Evolutionary conservation across 53 echinoderm and acorn worm species (phyloP).

Genomic region (Mesocentrotus franciscanus): DNA sequence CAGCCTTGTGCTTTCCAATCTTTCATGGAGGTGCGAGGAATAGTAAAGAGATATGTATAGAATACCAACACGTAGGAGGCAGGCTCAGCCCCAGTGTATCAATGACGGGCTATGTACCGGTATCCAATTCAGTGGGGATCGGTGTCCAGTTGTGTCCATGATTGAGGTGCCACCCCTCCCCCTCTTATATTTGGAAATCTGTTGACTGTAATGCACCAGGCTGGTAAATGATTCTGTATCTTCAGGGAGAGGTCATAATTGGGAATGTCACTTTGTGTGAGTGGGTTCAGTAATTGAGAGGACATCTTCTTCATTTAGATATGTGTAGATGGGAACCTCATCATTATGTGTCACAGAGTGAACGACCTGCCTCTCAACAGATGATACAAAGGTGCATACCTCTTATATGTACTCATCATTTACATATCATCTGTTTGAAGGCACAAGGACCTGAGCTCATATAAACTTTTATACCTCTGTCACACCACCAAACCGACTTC

Average conservation of each 20-base stretch:
- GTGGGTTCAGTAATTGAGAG: neutral
- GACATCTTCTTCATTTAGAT: neutral
- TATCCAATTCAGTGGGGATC: slow-evolving; percentile 11
- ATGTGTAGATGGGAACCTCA: neutral
- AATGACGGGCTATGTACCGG: neutral
- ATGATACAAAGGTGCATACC: neutral
- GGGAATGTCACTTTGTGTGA: neutral
- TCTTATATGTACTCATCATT: neutral
- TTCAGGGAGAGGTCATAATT: neutral
- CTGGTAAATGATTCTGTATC: slow-evolving; percentile 3
- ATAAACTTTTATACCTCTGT: too few species aligned
- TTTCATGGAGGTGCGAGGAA: neutral
- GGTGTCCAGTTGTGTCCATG: slow-evolving; percentile 10
- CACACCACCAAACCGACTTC: too few species aligned
- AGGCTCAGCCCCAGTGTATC: neutral
- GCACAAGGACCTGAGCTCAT: too few species aligned
- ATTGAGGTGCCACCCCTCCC: neutral
- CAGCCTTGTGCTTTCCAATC: neutral
- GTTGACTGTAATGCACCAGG: neutral
- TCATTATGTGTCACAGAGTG: too few species aligned
- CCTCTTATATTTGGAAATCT: neutral
- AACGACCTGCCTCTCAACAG: too few species aligned
- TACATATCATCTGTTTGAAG: too few species aligned
- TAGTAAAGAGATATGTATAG: neutral
- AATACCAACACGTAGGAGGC: slow-evolving; percentile 37